phyloP scores from a whole-genome alignment of 2,113 vertebrate species.

The Charadrius vociferus region DNA sequence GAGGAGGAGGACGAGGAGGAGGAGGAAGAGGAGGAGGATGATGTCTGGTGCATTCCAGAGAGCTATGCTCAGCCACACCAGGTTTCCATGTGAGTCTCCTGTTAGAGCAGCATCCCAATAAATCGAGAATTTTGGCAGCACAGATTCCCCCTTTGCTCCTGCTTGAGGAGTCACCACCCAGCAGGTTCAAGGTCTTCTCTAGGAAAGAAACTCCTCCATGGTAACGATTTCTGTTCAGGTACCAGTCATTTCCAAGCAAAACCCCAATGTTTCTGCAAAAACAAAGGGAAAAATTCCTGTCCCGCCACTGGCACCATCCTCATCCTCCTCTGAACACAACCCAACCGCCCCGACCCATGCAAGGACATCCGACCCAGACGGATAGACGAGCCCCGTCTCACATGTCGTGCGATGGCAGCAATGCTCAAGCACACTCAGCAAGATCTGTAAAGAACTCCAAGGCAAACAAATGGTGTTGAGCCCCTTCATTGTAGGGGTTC shows the following conservation, averaged over 20 bases:
- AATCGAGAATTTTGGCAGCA: background rate
- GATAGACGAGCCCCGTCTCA: background rate
- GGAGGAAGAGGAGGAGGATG: background rate
- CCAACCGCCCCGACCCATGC: background rate
- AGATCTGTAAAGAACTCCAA: background rate
- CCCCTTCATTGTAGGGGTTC: background rate
- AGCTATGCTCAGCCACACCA: background rate
- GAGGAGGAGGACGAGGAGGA: background rate
- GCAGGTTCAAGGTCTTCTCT: background rate
- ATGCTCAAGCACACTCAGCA: background rate
- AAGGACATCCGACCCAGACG: rapidly evolving
- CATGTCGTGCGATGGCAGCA: rapidly evolving
- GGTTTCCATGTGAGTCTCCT: background rate
- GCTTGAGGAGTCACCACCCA: background rate
- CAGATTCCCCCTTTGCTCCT: background rate
- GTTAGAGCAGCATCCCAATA: background rate
- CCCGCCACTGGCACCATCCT: background rate
- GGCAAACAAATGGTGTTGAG: background rate
- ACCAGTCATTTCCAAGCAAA: background rate
- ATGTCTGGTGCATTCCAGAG: background rate
- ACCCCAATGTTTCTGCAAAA: background rate
- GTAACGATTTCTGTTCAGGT: background rate
- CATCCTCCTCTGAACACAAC: background rate
- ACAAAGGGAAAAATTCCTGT: background rate
- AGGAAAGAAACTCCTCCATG: background rate